Evolutionary conservation across 30 jellyfish, hydroid and myxozoan genomes (phyloP), one percentile per base, ranked within the genome.

Genomic region (Cassiopea xamachana): DNA sequence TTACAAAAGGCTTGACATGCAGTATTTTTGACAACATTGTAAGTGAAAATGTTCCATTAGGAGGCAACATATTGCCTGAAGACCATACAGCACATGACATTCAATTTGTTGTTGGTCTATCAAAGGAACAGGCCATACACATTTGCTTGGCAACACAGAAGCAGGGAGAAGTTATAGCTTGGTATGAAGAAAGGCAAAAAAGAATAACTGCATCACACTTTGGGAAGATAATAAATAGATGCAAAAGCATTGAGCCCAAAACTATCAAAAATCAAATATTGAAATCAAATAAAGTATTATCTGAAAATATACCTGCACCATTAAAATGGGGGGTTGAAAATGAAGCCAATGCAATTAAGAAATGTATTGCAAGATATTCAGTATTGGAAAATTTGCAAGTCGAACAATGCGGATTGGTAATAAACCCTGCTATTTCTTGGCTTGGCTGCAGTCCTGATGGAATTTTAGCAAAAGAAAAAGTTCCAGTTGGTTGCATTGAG

Each of bases 171-270:
- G 69, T 44, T 59, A 60, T 62, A 59, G 81, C 78, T 67, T 87
- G 91, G 91, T 87, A 43, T 79, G 84, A 69, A 75, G 95, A 87
- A 75, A 68, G 95, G 69, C 46, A 69, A 58, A 79, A 76, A 58
- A 74, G 91, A 77, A 59, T 79, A 84, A 87, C 95, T 18, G 90
- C 91, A 69, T 87, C 90, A 71, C 67, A 45, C 71, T 86, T 86
- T 77, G 94, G 94, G 55, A 72, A 27, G 75, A 73, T 86, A 46
- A 76, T 86, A 50, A 86, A 73, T 48, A 48, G 93, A 62, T 4
- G 93, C 60, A 60, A 86, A 76, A 60, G 55, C 44, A 75, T 85
- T 45, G 58, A 55, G 60, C 94, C 94, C 18, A 86, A 75, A 48
- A 60, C 88, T 60, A 77, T 87, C 84, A 77, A 43, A 58, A 69